Evolutionary conservation across 2,888 invertebrate genomes (phyloP).

Genomic region (Torymus tubicola): DNA sequence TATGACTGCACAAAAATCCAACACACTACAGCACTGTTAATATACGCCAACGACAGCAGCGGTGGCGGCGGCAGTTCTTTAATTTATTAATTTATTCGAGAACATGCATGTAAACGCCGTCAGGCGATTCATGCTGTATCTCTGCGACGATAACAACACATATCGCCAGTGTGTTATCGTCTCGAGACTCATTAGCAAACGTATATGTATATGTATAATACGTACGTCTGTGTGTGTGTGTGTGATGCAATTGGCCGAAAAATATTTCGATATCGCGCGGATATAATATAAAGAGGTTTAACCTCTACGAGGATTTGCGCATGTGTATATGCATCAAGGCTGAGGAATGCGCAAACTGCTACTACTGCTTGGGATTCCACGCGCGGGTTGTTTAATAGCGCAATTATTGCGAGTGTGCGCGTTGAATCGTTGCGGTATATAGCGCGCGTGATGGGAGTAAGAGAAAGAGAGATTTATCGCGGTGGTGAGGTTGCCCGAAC

Average conservation of each 20-base stretch:
- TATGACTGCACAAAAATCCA: no score
- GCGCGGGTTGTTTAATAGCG: constrained; percentile 41
- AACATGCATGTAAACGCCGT: constrained; percentile 1
- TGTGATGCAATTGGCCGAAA: no score
- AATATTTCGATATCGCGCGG: no score
- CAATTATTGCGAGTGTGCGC: constrained; percentile 31
- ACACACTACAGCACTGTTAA: no score
- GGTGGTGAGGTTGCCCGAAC: background rate
- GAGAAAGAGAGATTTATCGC: constrained; percentile 21
- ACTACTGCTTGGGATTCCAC: constrained; percentile 20
- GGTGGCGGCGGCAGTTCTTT: background rate
- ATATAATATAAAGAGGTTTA: no score
- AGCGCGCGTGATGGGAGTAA: no score
- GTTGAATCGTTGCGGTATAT: background rate
- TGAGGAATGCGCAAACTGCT: constrained; percentile 25
- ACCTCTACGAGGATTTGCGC: constrained; percentile 12
- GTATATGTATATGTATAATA: no score
- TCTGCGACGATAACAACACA: no score
- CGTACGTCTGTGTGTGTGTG: no score
- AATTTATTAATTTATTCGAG: constrained; percentile 3
- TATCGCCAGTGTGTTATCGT: no score
- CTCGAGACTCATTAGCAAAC: no score
- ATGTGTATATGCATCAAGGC: background rate
- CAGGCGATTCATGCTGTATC: constrained; percentile 14
- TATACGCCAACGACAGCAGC: no score